A percentile compares a stretch with the other conserved stretches of the same genome.
phyloP scores from a whole-genome alignment of 1,140 invertebrate species.

The Zophobas atratus region DNA sequence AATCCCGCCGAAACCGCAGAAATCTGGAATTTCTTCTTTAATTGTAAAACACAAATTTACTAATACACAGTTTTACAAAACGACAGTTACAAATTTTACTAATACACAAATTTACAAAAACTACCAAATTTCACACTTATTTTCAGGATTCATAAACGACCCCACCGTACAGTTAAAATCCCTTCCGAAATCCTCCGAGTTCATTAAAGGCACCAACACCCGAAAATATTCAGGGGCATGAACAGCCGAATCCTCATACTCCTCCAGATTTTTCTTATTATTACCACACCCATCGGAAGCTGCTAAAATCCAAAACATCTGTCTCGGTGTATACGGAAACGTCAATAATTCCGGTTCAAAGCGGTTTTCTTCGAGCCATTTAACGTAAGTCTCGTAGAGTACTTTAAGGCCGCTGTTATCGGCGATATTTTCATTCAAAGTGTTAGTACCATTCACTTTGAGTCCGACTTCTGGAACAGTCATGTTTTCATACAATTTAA shows the following conservation, averaged over 20 bases:
- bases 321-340: slow-evolving; percentile 71
- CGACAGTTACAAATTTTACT: neutral
- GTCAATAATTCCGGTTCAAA: slow-evolving; percentile 66
- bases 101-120: slow-evolving; percentile 1
- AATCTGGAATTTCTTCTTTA: too few species aligned
- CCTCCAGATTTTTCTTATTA: slow-evolving; percentile 66
- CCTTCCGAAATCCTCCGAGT: slow-evolving; percentile 39
- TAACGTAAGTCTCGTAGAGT: slow-evolving; percentile 75
- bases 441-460: slow-evolving; percentile 78
- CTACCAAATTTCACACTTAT: slow-evolving; percentile 41
- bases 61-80: neutral
- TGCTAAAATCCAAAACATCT: slow-evolving; percentile 74
- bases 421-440: slow-evolving; percentile 92
- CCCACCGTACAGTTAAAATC: slow-evolving; percentile 48
- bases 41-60: neutral
- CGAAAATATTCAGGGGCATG: slow-evolving; percentile 71
- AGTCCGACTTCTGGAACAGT: slow-evolving; percentile 64
- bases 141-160: slow-evolving; percentile 40
- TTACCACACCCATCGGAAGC: slow-evolving; percentile 73
- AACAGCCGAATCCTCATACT: slow-evolving; percentile 67
- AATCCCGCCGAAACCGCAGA: too few species aligned
- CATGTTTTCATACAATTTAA: slow-evolving; percentile 61
- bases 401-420: slow-evolving; percentile 87
- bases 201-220: slow-evolving; percentile 69
- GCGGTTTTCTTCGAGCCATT: slow-evolving; percentile 70